Conservation (phyloP, 1,140 invertebrate species). For the Halictus rubicundus region DNA sequence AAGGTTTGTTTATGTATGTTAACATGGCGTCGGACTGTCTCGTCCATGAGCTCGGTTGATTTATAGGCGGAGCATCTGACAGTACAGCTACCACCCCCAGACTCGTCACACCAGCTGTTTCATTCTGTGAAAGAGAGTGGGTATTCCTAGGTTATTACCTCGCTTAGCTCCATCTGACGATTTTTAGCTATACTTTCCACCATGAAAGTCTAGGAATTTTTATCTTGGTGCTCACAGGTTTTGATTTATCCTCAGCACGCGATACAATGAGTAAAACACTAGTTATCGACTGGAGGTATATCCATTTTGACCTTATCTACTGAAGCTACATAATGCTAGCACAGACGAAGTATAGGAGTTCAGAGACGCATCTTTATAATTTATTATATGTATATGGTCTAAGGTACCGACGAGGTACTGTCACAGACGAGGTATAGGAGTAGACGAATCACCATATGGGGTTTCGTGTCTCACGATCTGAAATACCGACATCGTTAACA, state of each 20-base stretch:
- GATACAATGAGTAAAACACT: neutral
- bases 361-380: too few species aligned
- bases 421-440: too few species aligned
- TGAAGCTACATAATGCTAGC: too few species aligned
- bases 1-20: conserved; percentile 78
- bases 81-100: conserved; percentile 75
- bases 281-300: neutral
- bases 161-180: neutral
- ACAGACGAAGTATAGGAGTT: too few species aligned
- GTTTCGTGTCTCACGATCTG: too few species aligned
- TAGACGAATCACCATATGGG: too few species aligned
- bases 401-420: too few species aligned
- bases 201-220: neutral
- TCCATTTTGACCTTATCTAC: neutral
- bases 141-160: too few species aligned
- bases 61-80: conserved; percentile 80
- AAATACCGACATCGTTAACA: too few species aligned
- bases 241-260: neutral
- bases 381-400: too few species aligned
- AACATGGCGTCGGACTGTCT: conserved; percentile 79
- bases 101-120: conserved; percentile 73
- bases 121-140: neutral
- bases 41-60: conserved; percentile 74
- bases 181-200: too few species aligned
- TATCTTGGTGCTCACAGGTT: neutral